phyloP scores from a whole-genome alignment of 2,888 invertebrate genomes.

The Atethmia centrago region DNA sequence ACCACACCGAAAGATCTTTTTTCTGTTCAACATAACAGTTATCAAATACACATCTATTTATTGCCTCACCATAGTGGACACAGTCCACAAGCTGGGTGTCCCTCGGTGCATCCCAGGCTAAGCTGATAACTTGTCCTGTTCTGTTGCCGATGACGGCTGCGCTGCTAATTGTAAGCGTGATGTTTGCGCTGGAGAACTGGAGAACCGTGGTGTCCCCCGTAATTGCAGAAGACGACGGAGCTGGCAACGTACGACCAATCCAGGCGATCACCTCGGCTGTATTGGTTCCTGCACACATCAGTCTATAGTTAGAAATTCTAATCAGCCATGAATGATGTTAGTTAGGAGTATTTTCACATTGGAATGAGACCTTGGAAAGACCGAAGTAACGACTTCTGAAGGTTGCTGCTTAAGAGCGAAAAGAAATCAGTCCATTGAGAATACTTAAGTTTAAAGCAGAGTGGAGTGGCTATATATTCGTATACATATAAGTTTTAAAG shows the following conservation, averaged over 20 bases:
- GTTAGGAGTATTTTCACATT: not conserved
- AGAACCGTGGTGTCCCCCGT: not conserved
- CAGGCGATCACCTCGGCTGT: conserved; percentile 34
- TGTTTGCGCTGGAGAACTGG: conserved; percentile 4
- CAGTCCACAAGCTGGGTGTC: conserved; percentile 26
- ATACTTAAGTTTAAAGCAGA: not conserved
- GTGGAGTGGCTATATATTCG: not conserved
- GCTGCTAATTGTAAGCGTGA: conserved; percentile 11
- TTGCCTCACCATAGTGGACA: conserved; percentile 39
- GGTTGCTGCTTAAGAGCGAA: not conserved
- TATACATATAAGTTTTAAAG: not conserved
- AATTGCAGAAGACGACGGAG: not conserved
- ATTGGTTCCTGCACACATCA: conserved; percentile 18
- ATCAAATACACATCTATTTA: not conserved
- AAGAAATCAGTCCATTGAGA: not conserved
- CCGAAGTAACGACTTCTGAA: not conserved
- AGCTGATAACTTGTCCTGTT: conserved; percentile 27
- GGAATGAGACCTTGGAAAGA: not conserved
- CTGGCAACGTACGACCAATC: conserved; percentile 17
- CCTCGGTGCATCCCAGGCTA: conserved; percentile 36
- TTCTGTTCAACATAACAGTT: not conserved
- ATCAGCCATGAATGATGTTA: no score
- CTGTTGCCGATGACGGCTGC: conserved; percentile 3
- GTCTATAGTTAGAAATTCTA: not conserved
- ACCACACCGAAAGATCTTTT: not conserved